Evolutionary conservation across 2,113 vertebrate species (phyloP).

Genomic region (Hucho hucho): DNA sequence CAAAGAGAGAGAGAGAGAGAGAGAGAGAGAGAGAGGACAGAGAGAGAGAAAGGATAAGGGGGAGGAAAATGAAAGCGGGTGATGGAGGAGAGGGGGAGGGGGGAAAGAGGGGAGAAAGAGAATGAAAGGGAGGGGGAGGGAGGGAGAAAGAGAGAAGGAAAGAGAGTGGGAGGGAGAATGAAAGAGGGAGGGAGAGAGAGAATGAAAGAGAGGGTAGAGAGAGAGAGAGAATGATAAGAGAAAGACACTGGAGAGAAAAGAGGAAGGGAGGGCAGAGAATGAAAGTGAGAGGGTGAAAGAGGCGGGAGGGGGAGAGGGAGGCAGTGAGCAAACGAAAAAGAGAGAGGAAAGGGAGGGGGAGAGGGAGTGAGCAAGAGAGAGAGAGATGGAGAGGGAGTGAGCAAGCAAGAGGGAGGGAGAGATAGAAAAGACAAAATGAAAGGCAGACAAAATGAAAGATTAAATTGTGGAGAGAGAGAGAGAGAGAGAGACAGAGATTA

Average conservation of each 20-base stretch:
- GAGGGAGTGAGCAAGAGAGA: not conserved
- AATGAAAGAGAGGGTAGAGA: not conserved
- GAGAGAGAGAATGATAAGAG: constrained; percentile 42
- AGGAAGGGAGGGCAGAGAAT: constrained; percentile 24
- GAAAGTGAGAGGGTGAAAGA: constrained; percentile 29
- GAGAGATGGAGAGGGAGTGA: constrained; percentile 24
- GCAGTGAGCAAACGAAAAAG: too few species aligned
- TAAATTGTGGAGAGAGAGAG: constrained; percentile 27
- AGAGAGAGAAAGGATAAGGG: too few species aligned
- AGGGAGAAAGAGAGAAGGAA: constrained; percentile 55
- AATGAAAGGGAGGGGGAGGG: constrained; percentile 33
- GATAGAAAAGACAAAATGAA: constrained; percentile 55
- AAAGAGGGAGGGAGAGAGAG: constrained; percentile 7
- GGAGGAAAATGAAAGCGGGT: too few species aligned
- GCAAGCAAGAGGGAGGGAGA: constrained; percentile 31
- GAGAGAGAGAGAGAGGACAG: too few species aligned
- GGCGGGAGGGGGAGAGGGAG: constrained; percentile 39
- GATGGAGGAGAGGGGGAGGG: not conserved
- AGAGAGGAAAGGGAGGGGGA: not conserved
- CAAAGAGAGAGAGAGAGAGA: too few species aligned
- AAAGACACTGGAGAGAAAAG: constrained; percentile 40
- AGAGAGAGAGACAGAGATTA: not conserved
- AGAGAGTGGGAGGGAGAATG: not conserved
- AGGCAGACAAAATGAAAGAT: constrained; percentile 54
- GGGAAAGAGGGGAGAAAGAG: not conserved